These are phyloP conservation scores for Buteo buteo DNA, from an alignment of 2,113 vertebrate species.

Conservation along the genomic window DNA sequence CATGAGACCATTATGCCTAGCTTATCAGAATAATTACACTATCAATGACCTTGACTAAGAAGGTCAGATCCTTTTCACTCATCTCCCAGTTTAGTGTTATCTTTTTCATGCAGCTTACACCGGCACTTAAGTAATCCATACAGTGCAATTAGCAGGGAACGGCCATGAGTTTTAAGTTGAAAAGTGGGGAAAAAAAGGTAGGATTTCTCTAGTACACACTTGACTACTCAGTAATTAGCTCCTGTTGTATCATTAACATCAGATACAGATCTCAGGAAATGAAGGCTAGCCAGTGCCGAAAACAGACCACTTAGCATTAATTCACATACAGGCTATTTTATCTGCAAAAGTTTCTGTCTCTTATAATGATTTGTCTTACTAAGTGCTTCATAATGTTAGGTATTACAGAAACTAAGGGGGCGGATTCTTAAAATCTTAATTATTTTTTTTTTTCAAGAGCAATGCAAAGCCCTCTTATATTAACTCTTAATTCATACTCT, in stretches of 20 bases:
- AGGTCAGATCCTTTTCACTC: conserved; percentile 61
- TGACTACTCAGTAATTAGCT: conserved; percentile 3
- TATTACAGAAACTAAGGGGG: neutral
- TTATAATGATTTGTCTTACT: neutral
- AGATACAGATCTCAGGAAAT: neutral
- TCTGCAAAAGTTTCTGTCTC: neutral
- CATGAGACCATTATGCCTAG: neutral
- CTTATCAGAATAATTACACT: conserved; percentile 70
- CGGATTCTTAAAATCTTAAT: neutral
- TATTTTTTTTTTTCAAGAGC: neutral
- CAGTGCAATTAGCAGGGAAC: conserved; percentile 60
- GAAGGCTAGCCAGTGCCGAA: neutral
- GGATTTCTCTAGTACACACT: neutral
- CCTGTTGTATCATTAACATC: neutral
- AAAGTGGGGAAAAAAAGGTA: neutral
- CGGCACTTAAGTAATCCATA: conserved; percentile 59
- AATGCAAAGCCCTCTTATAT: neutral
- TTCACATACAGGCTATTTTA: neutral
- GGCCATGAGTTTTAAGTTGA: conserved; percentile 24
- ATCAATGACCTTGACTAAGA: conserved; percentile 65
- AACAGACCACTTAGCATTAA: neutral
- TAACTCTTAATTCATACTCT: neutral
- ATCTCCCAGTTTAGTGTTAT: conserved; percentile 61
- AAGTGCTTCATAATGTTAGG: neutral
- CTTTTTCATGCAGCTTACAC: conserved; percentile 59